Conservation (phyloP, 2,797 vertebrate genomes). For the Hydrocynus forskahlii region DNA sequence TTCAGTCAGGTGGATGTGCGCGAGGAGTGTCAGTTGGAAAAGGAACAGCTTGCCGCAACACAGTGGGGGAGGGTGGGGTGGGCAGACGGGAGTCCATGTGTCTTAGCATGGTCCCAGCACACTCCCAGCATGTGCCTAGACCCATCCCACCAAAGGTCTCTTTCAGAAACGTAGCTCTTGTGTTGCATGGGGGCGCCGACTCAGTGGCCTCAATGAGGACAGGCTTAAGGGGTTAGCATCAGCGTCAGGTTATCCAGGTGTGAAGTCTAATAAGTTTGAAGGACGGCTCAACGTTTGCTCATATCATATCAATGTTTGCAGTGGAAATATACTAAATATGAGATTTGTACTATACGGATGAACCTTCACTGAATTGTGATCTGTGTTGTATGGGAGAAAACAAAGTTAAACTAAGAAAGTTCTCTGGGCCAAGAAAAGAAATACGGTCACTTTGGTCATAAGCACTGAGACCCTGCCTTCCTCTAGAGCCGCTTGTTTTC, state of each 20-base stretch:
- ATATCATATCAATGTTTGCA: not conserved
- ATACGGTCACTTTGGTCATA: not conserved
- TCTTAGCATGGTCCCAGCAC: constrained; percentile 37
- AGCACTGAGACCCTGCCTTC: not conserved
- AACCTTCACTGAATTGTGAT: not conserved
- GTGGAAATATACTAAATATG: not conserved
- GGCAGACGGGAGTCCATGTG: constrained; percentile 71
- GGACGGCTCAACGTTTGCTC: not conserved
- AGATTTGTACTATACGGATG: not conserved
- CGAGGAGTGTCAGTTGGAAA: constrained; percentile 64
- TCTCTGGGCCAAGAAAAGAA: not conserved
- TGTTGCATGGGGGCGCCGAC: not conserved
- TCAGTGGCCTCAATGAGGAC: not conserved
- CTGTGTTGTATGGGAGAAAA: not conserved
- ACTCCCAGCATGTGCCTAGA: constrained; percentile 3
- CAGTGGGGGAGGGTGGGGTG: constrained; percentile 8
- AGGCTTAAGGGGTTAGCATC: not conserved
- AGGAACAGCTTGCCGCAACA: constrained; percentile 39
- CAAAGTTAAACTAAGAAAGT: not conserved
- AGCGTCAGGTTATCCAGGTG: not conserved
- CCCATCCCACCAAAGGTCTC: constrained; percentile 1
- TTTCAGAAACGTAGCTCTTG: not conserved
- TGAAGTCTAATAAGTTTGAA: not conserved
- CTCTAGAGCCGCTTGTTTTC: not conserved
- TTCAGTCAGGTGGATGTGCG: constrained; percentile 79